A percentile compares a stretch with the other conserved stretches of the same genome.
Conservation (phyloP, 2,113 vertebrate species). For the Onychorhynchus coronatus region DNA sequence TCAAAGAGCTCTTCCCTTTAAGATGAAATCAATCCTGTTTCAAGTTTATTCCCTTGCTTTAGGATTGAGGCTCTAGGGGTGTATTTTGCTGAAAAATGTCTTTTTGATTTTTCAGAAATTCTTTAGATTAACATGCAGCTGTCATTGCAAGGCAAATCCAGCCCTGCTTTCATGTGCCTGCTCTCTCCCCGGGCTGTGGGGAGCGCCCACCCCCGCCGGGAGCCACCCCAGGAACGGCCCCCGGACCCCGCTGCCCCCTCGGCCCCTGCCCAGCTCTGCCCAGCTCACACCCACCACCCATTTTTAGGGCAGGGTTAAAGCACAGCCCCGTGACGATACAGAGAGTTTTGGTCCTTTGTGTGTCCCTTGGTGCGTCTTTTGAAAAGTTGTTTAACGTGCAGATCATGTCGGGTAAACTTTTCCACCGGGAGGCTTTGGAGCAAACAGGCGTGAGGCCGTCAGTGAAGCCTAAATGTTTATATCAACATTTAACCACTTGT, state of each 20-base stretch:
- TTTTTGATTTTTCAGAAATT: slow-evolving; percentile 99
- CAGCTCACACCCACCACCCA: rapidly evolving
- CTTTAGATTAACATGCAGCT: slow-evolving; percentile 99
- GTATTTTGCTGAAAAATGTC: slow-evolving; percentile 83
- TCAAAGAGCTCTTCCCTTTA: slow-evolving; percentile 93
- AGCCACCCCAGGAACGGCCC: not conserved
- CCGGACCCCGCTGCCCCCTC: not conserved
- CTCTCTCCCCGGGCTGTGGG: slow-evolving; percentile 86
- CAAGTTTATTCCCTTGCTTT: slow-evolving; percentile 88
- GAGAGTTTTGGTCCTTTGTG: not conserved
- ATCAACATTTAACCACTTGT: not conserved
- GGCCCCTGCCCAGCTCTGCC: not conserved
- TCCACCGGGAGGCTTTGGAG: slow-evolving; percentile 20
- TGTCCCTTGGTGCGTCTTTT: not conserved
- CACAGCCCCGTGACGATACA: rapidly evolving
- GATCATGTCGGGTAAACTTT: slow-evolving; percentile 45
- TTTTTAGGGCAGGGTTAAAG: not conserved
- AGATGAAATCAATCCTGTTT: slow-evolving; percentile 99
- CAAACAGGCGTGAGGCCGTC: not conserved
- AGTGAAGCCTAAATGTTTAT: slow-evolving; percentile 26
- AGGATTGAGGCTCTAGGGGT: slow-evolving; percentile 89
- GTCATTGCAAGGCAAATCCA: slow-evolving; percentile 93
- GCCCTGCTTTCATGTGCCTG: slow-evolving; percentile 89
- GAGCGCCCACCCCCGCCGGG: slow-evolving; percentile 68
- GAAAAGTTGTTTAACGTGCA: slow-evolving; percentile 60